Evolutionary conservation across 2,888 invertebrate genomes (phyloP).

Genomic region (Diarsia mendica): DNA sequence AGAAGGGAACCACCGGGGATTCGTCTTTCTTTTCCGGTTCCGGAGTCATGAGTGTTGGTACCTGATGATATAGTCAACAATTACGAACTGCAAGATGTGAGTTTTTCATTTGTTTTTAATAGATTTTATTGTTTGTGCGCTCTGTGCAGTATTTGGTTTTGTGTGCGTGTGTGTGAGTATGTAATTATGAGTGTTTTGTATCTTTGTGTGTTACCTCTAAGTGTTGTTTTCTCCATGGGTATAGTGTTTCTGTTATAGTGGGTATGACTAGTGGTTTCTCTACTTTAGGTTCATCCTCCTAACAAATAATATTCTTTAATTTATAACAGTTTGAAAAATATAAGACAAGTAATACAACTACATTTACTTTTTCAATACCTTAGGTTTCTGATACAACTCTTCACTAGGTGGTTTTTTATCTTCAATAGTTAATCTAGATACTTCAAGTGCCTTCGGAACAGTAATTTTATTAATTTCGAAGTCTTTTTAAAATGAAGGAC

Average conservation of each 20-base stretch:
- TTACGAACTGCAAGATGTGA: constrained; percentile 28
- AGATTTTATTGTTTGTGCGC: constrained; percentile 30
- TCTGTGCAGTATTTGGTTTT: constrained; percentile 52
- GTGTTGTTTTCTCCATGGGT: constrained; percentile 74
- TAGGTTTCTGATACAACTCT: not conserved
- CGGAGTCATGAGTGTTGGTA: constrained; percentile 77
- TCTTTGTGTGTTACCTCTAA: constrained; percentile 57
- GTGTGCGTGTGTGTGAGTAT: constrained; percentile 62
- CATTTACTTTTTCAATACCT: constrained; percentile 14
- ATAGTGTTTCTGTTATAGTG: constrained; percentile 65
- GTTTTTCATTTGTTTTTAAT: constrained; percentile 24
- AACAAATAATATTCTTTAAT: constrained; percentile 20
- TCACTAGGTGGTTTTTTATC: not conserved
- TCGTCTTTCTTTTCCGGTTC: constrained; percentile 79
- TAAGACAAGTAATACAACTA: not conserved
- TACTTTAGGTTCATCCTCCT: constrained; percentile 51
- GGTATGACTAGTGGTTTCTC: constrained; percentile 64
- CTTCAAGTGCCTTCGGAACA: constrained; percentile 30
- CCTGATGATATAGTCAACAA: constrained; percentile 72
- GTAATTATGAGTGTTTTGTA: constrained; percentile 37
- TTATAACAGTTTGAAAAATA: not conserved
- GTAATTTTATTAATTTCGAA: not conserved
- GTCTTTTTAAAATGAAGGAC: not conserved
- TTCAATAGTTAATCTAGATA: constrained; percentile 15
- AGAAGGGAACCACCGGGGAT: constrained; percentile 83